A percentile compares a stretch with the other conserved stretches of the same genome.
These are phyloP conservation scores for Gnathonemus longibarbis DNA, from an alignment of 2,113 vertebrate genomes.

Conservation along the genomic window DNA sequence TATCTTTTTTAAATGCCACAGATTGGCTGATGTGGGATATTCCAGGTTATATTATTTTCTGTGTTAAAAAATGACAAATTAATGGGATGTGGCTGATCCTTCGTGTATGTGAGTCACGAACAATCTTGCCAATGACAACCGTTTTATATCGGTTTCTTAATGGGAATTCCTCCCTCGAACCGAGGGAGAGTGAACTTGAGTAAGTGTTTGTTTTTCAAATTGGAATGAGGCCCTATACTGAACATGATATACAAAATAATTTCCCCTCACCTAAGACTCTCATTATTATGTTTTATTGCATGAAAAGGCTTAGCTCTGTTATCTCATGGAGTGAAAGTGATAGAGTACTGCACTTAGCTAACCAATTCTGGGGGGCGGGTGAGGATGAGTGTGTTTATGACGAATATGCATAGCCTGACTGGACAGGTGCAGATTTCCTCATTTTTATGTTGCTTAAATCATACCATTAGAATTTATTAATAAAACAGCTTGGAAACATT, in stretches of 20 bases:
- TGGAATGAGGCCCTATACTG: conserved; percentile 53
- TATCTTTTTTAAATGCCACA: not conserved
- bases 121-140: not conserved
- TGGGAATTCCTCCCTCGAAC: not conserved
- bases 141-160: not conserved
- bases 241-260: conserved; percentile 61
- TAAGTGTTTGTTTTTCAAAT: conserved; percentile 48
- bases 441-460: not conserved
- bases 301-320: conserved; percentile 54
- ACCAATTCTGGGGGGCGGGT: conserved; percentile 21
- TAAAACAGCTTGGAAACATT: conserved; percentile 58
- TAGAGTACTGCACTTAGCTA: conserved; percentile 45
- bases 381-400: conserved; percentile 13
- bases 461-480: conserved; percentile 53
- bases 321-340: conserved; percentile 40
- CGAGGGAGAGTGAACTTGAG: not conserved
- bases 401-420: conserved; percentile 47
- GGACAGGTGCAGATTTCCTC: conserved; percentile 34
- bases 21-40: not conserved
- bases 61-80: not conserved
- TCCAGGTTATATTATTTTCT: not conserved
- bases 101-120: not conserved
- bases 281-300: conserved; percentile 53
- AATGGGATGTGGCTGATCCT: not conserved
- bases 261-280: conserved; percentile 60